Base-by-base conservation (phyloP, 1,140 invertebrate genomes). In the Mizuhopecten yessoensis region DNA sequence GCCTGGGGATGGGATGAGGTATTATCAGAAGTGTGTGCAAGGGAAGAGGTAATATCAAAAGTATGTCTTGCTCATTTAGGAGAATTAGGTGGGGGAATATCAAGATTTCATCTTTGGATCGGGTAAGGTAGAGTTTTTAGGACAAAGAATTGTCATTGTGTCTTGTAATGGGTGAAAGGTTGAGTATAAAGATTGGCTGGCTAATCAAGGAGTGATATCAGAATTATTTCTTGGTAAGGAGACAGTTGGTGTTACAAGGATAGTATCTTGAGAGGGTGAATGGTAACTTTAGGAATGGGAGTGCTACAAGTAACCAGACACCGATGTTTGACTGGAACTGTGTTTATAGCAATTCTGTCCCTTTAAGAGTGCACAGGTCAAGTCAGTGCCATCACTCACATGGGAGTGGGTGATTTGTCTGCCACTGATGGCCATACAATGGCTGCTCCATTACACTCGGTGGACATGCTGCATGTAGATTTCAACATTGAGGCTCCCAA, bases 321-420 rank as follows among this genome's bases (percentile, higher is more conserved):
- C 36, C 29, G n/a, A 45, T 45, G 17, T 20, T 45, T 75, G 5
- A 75, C 57, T 29, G 23, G 57, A n/a, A 5, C 57, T 29, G 0
- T 75, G 57, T 29, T 75, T 29, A 75, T 75, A 75, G 57, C n/a
- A 29, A 75, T n/a, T 75, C 57, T 29, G 5, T n/a, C 23, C 57
- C 57, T 75, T 75, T 75, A 75, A 75, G 57, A 75, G n/a, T 17
- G 29, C 57, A 75, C n/a, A 75, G 57, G 57, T 75, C 57, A 75
- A 75, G 0, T n/a, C 23, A 75, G 57, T 75, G 23, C 57, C 57
- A 75, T 75, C 57, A 75, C 23, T 75, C 23, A 75, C 57, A 29
- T 23, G 23, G 23, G 57, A 75, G 23, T 29, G n/a, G 57, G n/a
- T 2, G 57, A 75, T 75, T 29, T 29, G 57, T 75, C 57, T 75